These are phyloP conservation scores for Griposia aprilina DNA, from an alignment of 2,888 invertebrate species.

Conservation along the genomic window DNA sequence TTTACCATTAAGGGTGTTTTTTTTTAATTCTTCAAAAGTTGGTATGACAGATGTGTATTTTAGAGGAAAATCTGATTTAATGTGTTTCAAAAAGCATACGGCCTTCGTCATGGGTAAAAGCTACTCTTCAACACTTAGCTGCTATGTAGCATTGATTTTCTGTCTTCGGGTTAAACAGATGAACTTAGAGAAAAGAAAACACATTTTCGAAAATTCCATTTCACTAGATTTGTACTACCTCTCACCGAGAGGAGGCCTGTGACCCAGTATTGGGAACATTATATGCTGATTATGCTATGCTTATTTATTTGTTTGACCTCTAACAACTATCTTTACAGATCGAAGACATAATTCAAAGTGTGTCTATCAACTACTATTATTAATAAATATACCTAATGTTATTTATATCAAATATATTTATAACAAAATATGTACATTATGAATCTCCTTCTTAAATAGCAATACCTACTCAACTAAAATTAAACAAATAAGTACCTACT, in stretches of 20 bases:
- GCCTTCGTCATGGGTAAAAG: no score
- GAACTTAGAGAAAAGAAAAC: background rate
- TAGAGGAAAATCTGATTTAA: no score
- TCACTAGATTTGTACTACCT: background rate
- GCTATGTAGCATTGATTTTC: background rate
- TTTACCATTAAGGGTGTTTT: background rate
- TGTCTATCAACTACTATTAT: background rate
- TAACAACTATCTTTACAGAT: background rate
- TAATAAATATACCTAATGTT: background rate
- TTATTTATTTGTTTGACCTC: background rate
- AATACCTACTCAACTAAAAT: background rate
- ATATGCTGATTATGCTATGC: background rate
- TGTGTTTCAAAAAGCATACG: background rate
- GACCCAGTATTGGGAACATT: background rate
- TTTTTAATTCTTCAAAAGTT: background rate
- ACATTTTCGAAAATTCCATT: background rate
- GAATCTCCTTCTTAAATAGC: background rate
- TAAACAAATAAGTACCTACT: background rate
- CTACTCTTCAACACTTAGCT: background rate
- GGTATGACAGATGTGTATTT: background rate
- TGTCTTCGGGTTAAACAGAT: background rate
- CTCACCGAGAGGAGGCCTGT: background rate
- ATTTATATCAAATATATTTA: no score
- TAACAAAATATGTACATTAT: background rate
- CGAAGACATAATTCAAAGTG: background rate